Conservation (phyloP, 37 sponge, comb jelly and placozoan genomes). For the Chondrosia reniformis region DNA sequence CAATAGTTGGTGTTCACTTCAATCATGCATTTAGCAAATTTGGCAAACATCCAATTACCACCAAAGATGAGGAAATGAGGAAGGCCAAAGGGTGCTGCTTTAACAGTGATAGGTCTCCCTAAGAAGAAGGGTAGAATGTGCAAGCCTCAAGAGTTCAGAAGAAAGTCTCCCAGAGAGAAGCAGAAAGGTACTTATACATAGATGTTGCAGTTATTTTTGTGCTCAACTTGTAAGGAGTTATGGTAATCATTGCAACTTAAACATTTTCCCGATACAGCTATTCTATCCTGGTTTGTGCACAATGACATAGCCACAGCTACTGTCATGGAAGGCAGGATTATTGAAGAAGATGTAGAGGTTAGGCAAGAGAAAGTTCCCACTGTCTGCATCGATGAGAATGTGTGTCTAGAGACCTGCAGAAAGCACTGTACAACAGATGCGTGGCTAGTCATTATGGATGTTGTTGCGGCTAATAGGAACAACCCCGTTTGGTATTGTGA, state of each 20-base stretch:
- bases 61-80: constrained; percentile 27
- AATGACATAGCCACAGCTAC: not conserved
- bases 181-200: not conserved
- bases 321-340: not conserved
- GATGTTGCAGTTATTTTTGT: not conserved
- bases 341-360: constrained; percentile 35
- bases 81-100: constrained; percentile 16
- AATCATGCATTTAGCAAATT: not conserved
- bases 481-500: not conserved
- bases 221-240: not conserved
- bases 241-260: not conserved
- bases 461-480: not conserved
- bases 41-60: not conserved
- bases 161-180: not conserved
- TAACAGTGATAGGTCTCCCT: constrained; percentile 26
- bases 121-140: not conserved
- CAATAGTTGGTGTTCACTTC: not conserved
- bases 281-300: constrained; percentile 38
- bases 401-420: constrained; percentile 7
- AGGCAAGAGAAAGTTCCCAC: constrained; percentile 32
- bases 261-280: not conserved
- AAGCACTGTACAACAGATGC: constrained; percentile 37
- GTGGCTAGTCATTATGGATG: constrained; percentile 23
- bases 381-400: constrained; percentile 37
- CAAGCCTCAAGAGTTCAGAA: not conserved